Percentiles rank a stretch among this genome's conserved stretches.
phyloP scores from a whole-genome alignment of 2,797 vertebrate species.

The Geotrypetes seraphini region DNA sequence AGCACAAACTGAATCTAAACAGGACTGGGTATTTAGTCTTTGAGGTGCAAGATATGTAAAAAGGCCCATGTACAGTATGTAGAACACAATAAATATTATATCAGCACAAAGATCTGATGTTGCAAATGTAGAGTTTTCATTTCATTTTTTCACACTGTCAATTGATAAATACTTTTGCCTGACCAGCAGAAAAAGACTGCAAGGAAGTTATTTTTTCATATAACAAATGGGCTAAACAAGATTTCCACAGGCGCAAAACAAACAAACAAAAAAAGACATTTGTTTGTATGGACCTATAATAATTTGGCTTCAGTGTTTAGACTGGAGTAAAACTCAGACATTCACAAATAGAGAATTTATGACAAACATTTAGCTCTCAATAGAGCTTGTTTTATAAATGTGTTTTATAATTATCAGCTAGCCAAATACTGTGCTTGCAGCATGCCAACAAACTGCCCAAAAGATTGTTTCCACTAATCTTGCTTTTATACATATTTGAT shows the following conservation, averaged over 20 bases:
- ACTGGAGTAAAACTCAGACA: too few relatives aligned
- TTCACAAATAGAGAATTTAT: too few relatives aligned
- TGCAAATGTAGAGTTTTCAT: conserved; percentile 24
- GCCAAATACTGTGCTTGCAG: conserved; percentile 27
- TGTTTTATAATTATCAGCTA: conserved; percentile 25
- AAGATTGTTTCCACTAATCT: conserved; percentile 40
- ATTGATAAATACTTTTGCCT: conserved; percentile 34
- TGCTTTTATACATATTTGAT: conserved; percentile 38
- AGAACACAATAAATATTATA: background rate
- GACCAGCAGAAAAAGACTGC: conserved; percentile 45
- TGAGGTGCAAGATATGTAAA: too few relatives aligned
- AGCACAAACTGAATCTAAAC: too few relatives aligned
- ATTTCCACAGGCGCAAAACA: too few relatives aligned
- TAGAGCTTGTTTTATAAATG: conserved; percentile 26
- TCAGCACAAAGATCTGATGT: rapidly evolving
- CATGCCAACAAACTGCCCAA: conserved; percentile 37
- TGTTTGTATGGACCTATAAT: too few relatives aligned
- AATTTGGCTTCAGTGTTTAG: too few relatives aligned
- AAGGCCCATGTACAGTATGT: background rate
- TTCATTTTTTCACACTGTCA: conserved; percentile 21
- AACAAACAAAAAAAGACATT: too few relatives aligned
- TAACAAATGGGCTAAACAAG: too few relatives aligned
- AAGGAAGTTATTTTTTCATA: too few relatives aligned
- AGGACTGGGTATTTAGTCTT: too few relatives aligned
- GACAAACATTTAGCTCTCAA: conserved; percentile 28